Evolutionary conservation across 1,140 invertebrate genomes (phyloP), one percentile per base, ranked within the genome.

Genomic region (Drosophila setifemur): DNA sequence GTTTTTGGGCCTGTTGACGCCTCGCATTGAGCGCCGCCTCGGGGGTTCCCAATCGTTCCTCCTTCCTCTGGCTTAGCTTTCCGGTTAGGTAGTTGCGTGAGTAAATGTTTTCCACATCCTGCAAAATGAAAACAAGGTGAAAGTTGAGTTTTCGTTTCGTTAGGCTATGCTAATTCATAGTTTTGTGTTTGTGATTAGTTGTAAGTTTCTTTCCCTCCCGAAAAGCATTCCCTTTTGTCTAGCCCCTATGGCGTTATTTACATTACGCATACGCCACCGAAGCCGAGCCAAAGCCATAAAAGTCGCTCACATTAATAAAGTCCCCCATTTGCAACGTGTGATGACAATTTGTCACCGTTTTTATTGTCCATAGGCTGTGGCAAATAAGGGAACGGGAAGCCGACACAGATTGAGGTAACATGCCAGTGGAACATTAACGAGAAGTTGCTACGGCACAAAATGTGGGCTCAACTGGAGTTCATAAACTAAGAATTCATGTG

Each of bases 321-420:
- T n/a, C 45, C 33, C 40, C 64, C 70, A 85, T 85, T 83, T 74
- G 70, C 39, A 60, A 52, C 47, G 63, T 78, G 79, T 71, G 69
- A 85, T 79, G 81, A 69, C 79, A 79, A 85, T 85, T 85, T 85
- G 81, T 85, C 79, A 86, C 81, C 69, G 60, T 85, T 78, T 83
- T 78, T 83, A 85, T 85, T 78, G 78, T 63, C 26, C 75, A 49
- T 31, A 29, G 29, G 5, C 16, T 26, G 25, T 23, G n/a, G 21
- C 19, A 28, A 37, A 18, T 25, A 26, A 45, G 31, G 58, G 75
- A 14, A 3, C 3, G 48, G 9, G 9, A 16, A 6, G 23, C 23
- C 43, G 31, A 28, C 67, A 70, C 67, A 71, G 66, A 71, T 71
- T 71, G 53, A 71, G 67, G 50, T 60, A 71, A 71, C 67, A 70